Percentiles rank a stretch among this genome's conserved stretches.
Evolutionary conservation across 2,888 invertebrate species (phyloP).

Genomic region (Ptychoptera albimana): DNA sequence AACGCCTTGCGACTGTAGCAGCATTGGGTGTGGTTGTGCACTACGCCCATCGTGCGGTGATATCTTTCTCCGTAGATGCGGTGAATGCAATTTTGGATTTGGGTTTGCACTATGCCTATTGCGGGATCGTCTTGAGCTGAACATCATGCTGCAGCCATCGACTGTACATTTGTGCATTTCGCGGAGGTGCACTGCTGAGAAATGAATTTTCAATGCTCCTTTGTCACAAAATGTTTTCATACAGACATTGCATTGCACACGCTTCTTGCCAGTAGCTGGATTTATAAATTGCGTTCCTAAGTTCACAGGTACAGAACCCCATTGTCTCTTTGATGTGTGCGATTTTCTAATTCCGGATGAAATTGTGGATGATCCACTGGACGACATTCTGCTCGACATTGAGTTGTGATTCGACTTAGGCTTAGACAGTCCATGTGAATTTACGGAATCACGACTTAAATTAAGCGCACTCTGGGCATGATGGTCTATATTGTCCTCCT

Average conservation of each 20-base stretch:
- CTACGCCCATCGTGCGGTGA: conserved; percentile 88
- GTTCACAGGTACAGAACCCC: conserved; percentile 66
- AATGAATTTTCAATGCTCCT: conserved; percentile 97
- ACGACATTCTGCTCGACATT: conserved; percentile 2
- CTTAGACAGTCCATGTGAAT: conserved; percentile 4
- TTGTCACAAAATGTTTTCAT: conserved; percentile 99
- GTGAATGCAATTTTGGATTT: conserved; percentile 94
- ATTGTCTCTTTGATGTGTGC: conserved; percentile 54
- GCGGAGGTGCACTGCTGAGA: conserved; percentile 93
- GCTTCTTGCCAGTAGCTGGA: conserved; percentile 85
- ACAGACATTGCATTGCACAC: conserved; percentile 96
- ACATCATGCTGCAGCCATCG: conserved; percentile 98
- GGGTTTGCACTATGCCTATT: conserved; percentile 97
- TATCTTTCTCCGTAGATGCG: conserved; percentile 82
- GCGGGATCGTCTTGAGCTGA: conserved; percentile 86
- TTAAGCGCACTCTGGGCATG: conserved; percentile 45
- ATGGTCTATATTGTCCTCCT: conserved; percentile 5
- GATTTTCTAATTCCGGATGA: conserved; percentile 39
- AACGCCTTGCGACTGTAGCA: conserved; percentile 48
- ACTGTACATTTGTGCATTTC: conserved; percentile 99
- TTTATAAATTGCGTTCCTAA: conserved; percentile 82
- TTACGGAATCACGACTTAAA: conserved; percentile 37
- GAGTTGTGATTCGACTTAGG: conserved; percentile 3
- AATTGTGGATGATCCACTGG: conserved; percentile 2
- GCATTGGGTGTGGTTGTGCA: conserved; percentile 67